These are phyloP conservation scores for Laticauda colubrina DNA, from an alignment of 2,113 vertebrate species.

Conservation along the genomic window DNA sequence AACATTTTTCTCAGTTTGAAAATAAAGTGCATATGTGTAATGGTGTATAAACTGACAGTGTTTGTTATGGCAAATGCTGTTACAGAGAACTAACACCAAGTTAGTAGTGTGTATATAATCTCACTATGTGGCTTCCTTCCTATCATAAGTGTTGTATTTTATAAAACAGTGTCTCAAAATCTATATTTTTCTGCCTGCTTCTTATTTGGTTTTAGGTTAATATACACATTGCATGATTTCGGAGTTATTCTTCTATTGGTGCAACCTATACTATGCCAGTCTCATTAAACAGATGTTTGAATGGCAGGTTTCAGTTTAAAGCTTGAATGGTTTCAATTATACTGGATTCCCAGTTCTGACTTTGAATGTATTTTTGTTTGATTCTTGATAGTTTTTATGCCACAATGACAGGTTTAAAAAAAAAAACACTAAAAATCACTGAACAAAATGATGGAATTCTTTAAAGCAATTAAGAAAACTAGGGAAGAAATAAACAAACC, in stretches of 20 bases:
- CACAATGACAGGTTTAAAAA: background rate
- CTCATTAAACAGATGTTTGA: conserved; percentile 30
- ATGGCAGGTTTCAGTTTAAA: conserved; percentile 43
- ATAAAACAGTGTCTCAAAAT: background rate
- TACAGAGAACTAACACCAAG: background rate
- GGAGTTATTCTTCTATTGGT: background rate
- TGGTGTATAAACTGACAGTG: background rate
- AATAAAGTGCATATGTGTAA: background rate
- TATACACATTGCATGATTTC: conserved; percentile 7
- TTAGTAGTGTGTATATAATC: background rate
- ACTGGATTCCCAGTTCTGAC: conserved; percentile 8
- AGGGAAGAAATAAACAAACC: background rate
- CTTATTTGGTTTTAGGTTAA: background rate
- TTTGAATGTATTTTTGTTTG: background rate
- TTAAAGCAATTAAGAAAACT: conserved; percentile 27
- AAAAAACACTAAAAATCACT: background rate
- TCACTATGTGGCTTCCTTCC: background rate
- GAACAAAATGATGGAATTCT: background rate
- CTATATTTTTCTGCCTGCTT: background rate
- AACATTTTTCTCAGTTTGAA: background rate
- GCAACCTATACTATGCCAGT: conserved; percentile 1
- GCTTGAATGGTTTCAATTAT: conserved; percentile 53
- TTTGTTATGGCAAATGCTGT: background rate
- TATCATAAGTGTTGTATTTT: background rate
- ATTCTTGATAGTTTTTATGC: conserved; percentile 13